A percentile compares a stretch with the other conserved stretches of the same genome.
phyloP scores from a whole-genome alignment of 2,113 vertebrate genomes.

The Plectropomus leopardus region DNA sequence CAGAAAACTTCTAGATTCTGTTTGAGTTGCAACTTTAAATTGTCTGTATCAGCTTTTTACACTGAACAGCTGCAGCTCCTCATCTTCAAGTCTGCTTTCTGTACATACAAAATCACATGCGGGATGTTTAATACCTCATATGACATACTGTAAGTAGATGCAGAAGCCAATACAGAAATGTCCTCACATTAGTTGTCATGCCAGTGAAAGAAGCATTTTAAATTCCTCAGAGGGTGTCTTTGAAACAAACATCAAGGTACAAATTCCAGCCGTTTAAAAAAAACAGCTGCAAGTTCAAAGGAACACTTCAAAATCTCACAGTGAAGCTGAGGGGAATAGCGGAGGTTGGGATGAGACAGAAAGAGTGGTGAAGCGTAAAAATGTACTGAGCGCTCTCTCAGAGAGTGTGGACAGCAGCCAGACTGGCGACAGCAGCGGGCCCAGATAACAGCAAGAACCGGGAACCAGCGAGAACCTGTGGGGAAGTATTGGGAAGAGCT shows the following conservation, averaged over 20 bases:
- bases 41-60: slow-evolving; percentile 58
- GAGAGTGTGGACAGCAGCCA: slow-evolving; percentile 67
- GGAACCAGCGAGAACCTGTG: slow-evolving; percentile 58
- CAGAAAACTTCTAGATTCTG: slow-evolving; percentile 42
- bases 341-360: slow-evolving; percentile 64
- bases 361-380: slow-evolving; percentile 61
- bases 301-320: slow-evolving; percentile 52
- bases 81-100: slow-evolving; percentile 15
- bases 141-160: slow-evolving; percentile 14
- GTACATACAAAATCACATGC: slow-evolving; percentile 26
- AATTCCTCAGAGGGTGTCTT: slow-evolving; percentile 32
- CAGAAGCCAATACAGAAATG: slow-evolving; percentile 6
- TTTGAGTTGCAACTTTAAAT: slow-evolving; percentile 58
- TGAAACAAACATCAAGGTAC: slow-evolving; percentile 60
- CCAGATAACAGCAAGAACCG: slow-evolving; percentile 62
- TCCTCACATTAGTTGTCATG: slow-evolving; percentile 30
- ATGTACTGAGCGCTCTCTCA: slow-evolving; percentile 56
- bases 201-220: slow-evolving; percentile 1
- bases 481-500: slow-evolving; percentile 57
- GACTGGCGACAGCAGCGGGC: slow-evolving; percentile 59
- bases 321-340: slow-evolving; percentile 53
- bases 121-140: slow-evolving; percentile 3
- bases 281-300: slow-evolving; percentile 60
- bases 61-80: slow-evolving; percentile 49
- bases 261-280: slow-evolving; percentile 55